Evolutionary conservation across 2,113 vertebrate species (phyloP), one percentile per base, ranked within the genome.

Genomic region (Vanacampus margaritifer): DNA sequence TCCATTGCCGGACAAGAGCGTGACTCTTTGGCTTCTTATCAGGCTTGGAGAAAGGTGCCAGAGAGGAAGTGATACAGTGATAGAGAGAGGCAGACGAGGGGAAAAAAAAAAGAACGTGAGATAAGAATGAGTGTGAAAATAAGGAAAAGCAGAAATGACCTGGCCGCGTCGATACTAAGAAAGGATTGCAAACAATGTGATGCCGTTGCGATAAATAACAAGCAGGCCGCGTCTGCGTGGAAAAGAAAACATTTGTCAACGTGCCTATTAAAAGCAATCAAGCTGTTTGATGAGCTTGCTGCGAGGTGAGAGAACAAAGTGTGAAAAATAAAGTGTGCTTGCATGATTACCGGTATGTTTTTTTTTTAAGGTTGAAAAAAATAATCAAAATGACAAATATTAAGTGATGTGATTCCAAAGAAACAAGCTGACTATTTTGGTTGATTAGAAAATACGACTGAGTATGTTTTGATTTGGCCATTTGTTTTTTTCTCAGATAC

Each of bases 21-120:
- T n/a, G 82, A 75, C 79, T 77, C 75, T 73, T 70, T 46, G 54
- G 32, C 19, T 72, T 57, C 80, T 87, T 86, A 88, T 85, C 82
- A 4, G 46, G 79, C 46, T n/a, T 28, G 21, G 26, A 71, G 67
- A 79, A 63, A 75, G 78, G 81, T 78, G 83, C 80, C 78, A 76
- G 83, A 83, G 82, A 74, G 73, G 73, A 78, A 82, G 61, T 78
- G 84, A 87, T 67, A 74, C 57, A 65, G 68, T 19, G 64, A 84
- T 81, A 79, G 69, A 53, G 59, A 17, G 13, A 26, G 50, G 65
- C 13, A 53, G 37, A 36, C 35, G 65, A 51, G 48, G 37, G 45
- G 7, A 17, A 36, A 7, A 35, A 36, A 7, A 35, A 66, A 43
- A 50, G 65, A 41, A 70, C 65, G 64, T 19, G 12, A 72, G 73